A percentile compares a stretch with the other conserved stretches of the same genome.
Evolutionary conservation across 1,140 invertebrate genomes (phyloP).

Genomic region (Nasonia giraulti): DNA sequence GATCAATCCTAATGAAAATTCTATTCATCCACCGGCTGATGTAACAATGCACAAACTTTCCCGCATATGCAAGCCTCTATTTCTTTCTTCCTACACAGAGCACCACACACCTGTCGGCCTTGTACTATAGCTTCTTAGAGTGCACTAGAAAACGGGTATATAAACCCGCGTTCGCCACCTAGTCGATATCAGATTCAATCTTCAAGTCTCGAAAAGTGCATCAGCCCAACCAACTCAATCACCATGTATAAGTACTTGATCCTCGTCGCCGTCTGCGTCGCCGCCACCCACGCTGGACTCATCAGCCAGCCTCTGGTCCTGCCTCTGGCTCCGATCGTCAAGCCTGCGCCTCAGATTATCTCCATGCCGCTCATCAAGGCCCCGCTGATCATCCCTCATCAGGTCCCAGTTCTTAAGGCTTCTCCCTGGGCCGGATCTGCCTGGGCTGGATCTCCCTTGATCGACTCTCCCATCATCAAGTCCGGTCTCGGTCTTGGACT

Average conservation of each 20-base stretch:
- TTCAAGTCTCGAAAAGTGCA: not conserved
- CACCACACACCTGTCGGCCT: not conserved
- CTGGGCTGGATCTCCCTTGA: not conserved
- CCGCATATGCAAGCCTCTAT: not conserved
- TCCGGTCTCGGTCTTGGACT: not conserved
- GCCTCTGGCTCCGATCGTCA: conserved; percentile 7
- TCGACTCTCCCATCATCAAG: not conserved
- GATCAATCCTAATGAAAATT: too few relatives aligned
- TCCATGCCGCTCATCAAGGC: not conserved
- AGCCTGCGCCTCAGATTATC: not conserved
- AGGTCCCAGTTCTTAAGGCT: not conserved
- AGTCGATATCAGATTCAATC: conserved; percentile 12
- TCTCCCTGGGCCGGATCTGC: not conserved
- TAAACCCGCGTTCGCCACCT: not conserved
- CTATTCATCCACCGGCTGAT: not conserved
- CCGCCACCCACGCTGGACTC: conserved; percentile 4
- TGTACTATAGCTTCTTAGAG: not conserved
- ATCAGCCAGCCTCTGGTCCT: not conserved
- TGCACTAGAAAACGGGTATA: conserved; percentile 7
- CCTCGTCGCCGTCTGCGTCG: conserved; percentile 6
- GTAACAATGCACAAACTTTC: not conserved
- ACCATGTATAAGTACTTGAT: conserved; percentile 35
- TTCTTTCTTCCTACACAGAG: not conserved
- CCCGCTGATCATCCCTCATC: not conserved
- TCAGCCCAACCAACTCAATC: not conserved